A percentile compares a stretch with the other conserved stretches of the same genome.
Evolutionary conservation across 2,797 vertebrate genomes (phyloP).

Genomic region (Enteromius anoplus): DNA sequence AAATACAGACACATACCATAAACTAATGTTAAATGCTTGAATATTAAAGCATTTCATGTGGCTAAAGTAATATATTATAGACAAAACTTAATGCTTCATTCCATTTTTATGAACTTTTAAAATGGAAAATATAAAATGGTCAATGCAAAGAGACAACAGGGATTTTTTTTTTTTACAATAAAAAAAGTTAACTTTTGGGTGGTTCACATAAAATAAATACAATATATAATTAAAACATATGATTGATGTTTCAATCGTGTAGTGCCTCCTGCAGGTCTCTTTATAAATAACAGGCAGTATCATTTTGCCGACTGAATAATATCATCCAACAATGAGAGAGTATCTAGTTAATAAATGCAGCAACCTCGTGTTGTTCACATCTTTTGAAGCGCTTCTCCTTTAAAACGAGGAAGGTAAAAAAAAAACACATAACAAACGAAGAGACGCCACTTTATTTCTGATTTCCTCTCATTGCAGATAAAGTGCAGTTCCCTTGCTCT

Average conservation of each 20-base stretch:
- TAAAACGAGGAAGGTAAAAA: background rate
- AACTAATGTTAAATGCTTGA: background rate
- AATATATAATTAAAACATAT: background rate
- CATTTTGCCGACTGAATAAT: background rate
- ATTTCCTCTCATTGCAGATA: background rate
- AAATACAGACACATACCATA: background rate
- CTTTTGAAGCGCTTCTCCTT: background rate
- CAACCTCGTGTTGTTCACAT: background rate
- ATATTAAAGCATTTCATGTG: background rate
- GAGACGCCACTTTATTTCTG: background rate
- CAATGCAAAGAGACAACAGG: background rate
- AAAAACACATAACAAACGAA: background rate
- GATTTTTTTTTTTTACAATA: background rate
- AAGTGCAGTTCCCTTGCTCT: slow-evolving; percentile 12
- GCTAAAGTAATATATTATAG: background rate
- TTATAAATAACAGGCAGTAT: background rate
- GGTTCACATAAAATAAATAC: background rate
- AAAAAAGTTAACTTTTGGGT: background rate
- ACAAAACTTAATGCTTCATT: background rate
- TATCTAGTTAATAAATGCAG: background rate
- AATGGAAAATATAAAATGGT: background rate
- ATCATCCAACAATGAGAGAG: background rate
- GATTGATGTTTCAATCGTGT: background rate
- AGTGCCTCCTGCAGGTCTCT: slow-evolving; percentile 25
- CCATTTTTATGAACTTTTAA: background rate